Evolutionary conservation across 1,140 invertebrate species (phyloP), one percentile per base, ranked within the genome.

Genomic region (Teleopsis dalmanni): DNA sequence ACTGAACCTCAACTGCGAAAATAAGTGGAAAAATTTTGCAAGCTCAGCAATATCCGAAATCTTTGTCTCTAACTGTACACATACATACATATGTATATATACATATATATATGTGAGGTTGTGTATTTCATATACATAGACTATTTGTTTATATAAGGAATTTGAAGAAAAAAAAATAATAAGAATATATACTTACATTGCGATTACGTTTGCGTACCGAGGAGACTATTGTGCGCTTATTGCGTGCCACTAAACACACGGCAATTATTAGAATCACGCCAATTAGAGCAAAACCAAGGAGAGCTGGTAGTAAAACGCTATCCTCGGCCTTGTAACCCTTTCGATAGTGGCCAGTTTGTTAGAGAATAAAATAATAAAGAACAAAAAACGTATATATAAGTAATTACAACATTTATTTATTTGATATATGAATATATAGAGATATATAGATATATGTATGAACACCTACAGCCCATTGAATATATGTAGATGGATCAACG

Each of bases 391-490:
- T 16, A 16, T 22, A 19, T 38, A 16, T 16, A 38, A 16, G 36
- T 14, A 25, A 22, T 29, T 29, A 29, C 29, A 29, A 31, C 14
- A 29, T 19, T 2, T 25, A 36, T 26, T 18, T 4, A 37, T 16
- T 26, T 37, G 33, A 8, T 35, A 21, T 18, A 40, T 10, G 29
- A 7, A 35, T 22, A 7, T 1, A 31, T 34, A 19, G 23, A 31
- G 16, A n/a, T 19, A 21, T 31, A 34, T 4, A 13, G 10, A 42
- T 23, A 3, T 3, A 9, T 4, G 23, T 33, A 18, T 47, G n/a
- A 31, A 49, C 31, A 56, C 76, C 76, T 59, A 81, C 79, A 65
- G 76, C 76, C 79, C 78, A 81, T 61, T 79, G 79, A 55, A 80
- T 77, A 57, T 79, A 78, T 25, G 78, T 77, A 4, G 79, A 78